phyloP scores from a whole-genome alignment of 1,140 invertebrate species.

The Drosophila pachea region DNA sequence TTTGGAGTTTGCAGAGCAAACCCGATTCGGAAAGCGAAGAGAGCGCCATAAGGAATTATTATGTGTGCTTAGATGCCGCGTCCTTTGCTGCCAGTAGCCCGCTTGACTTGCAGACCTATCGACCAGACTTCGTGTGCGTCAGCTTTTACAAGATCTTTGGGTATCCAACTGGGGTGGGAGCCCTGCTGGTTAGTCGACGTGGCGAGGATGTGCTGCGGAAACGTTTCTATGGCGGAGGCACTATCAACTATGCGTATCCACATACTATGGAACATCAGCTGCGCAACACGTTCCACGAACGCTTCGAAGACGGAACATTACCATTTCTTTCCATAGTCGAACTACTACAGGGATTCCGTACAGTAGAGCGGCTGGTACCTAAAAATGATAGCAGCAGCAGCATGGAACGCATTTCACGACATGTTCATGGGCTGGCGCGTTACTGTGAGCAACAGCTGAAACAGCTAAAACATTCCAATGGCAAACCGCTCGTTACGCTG shows the following conservation, averaged over 20 bases:
- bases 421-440: constrained; percentile 88
- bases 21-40: constrained; percentile 17
- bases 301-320: constrained; percentile 96
- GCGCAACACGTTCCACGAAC: constrained; percentile 84
- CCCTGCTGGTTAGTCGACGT: constrained; percentile 88
- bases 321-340: constrained; percentile 92
- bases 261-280: constrained; percentile 85
- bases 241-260: constrained; percentile 89
- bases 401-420: constrained; percentile 84
- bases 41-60: constrained; percentile 82
- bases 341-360: constrained; percentile 89
- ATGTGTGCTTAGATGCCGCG: constrained; percentile 92
- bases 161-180: constrained; percentile 95
- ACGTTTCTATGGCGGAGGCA: constrained; percentile 95
- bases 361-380: constrained; percentile 81
- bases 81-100: constrained; percentile 88
- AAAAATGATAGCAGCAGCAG: constrained; percentile 47
- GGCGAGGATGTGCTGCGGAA: constrained; percentile 84
- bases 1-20: not conserved
- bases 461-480: constrained; percentile 87
- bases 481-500: constrained; percentile 83
- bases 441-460: constrained; percentile 85
- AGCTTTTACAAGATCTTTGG: constrained; percentile 99
- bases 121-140: constrained; percentile 93
- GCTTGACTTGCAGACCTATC: constrained; percentile 85